Evolutionary conservation across 2,888 invertebrate species (phyloP).

Genomic region (Nomada lathburiana): DNA sequence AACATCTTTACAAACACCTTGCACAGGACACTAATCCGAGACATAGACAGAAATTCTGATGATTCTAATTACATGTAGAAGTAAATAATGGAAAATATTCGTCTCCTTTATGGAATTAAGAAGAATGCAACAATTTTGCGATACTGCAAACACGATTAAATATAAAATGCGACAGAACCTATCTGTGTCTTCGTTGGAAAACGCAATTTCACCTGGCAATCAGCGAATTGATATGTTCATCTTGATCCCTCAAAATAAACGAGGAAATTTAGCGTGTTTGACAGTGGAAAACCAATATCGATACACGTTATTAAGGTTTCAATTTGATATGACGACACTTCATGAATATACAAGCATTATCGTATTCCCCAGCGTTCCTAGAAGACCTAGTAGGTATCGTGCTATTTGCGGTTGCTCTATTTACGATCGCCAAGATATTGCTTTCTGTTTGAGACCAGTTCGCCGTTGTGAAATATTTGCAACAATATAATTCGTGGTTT

Average conservation of each 20-base stretch:
- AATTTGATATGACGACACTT: conserved; percentile 51
- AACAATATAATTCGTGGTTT: neutral
- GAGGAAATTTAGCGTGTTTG: conserved; percentile 45
- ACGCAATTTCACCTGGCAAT: conserved; percentile 12
- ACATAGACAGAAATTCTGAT: neutral
- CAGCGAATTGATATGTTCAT: conserved; percentile 22
- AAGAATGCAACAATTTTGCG: no score
- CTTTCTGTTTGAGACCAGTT: conserved; percentile 8
- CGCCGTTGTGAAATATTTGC: neutral
- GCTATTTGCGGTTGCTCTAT: conserved; percentile 12
- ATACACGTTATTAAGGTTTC: conserved; percentile 52
- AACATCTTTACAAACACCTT: neutral
- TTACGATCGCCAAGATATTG: conserved; percentile 13
- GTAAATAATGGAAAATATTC: no score
- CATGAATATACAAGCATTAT: conserved; percentile 48
- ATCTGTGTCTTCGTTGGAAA: neutral
- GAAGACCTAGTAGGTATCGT: conserved; percentile 26
- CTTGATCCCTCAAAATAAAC: conserved; percentile 35
- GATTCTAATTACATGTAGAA: neutral
- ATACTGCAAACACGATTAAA: no score
- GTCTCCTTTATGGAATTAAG: no score
- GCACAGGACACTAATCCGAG: neutral
- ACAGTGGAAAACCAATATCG: conserved; percentile 50
- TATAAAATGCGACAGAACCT: neutral
- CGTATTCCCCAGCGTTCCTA: conserved; percentile 21